Percentiles rank a stretch among this genome's conserved stretches.
These are phyloP conservation scores for Heterodera carotae DNA, from an alignment of 1,140 invertebrate genomes.

Conservation along the genomic window DNA sequence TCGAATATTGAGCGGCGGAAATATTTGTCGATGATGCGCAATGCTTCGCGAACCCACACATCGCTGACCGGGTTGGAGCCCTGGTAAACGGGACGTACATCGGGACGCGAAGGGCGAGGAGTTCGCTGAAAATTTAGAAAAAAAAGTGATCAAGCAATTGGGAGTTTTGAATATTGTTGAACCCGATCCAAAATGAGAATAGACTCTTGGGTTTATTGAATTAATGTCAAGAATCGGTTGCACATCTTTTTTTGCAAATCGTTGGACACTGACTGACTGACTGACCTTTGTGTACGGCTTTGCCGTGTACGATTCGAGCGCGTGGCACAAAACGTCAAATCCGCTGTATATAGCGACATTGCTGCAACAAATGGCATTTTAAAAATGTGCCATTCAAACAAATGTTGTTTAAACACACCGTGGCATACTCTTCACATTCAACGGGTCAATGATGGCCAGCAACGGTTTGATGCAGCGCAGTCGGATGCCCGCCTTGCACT, in stretches of 20 bases:
- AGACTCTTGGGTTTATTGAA: too few species aligned
- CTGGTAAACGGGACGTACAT: constrained; percentile 80
- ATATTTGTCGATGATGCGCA: constrained; percentile 56
- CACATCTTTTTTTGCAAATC: too few species aligned
- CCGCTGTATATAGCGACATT: constrained; percentile 81
- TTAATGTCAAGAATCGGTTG: too few species aligned
- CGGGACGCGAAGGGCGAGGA: constrained; percentile 78
- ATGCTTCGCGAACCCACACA: constrained; percentile 76
- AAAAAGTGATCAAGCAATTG: constrained; percentile 14
- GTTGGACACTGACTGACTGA: too few species aligned
- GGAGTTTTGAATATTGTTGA: too few species aligned
- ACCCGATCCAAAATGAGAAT: too few species aligned
- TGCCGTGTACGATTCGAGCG: constrained; percentile 86
- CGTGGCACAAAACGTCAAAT: constrained; percentile 74
- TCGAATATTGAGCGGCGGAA: constrained; percentile 76
- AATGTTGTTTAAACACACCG: neutral
- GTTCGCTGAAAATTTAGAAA: constrained; percentile 69
- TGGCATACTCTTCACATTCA: constrained; percentile 72
- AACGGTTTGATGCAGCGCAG: constrained; percentile 77
- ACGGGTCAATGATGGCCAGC: constrained; percentile 82
- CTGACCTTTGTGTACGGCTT: constrained; percentile 74
- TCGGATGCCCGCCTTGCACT: constrained; percentile 85
- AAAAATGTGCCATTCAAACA: too few species aligned
- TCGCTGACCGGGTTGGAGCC: constrained; percentile 88
- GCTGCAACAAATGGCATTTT: constrained; percentile 67